Percentiles rank a stretch among this genome's conserved stretches.
These are phyloP conservation scores for Malaclemys terrapin DNA, from an alignment of 2,113 vertebrate genomes.

Conservation along the genomic window DNA sequence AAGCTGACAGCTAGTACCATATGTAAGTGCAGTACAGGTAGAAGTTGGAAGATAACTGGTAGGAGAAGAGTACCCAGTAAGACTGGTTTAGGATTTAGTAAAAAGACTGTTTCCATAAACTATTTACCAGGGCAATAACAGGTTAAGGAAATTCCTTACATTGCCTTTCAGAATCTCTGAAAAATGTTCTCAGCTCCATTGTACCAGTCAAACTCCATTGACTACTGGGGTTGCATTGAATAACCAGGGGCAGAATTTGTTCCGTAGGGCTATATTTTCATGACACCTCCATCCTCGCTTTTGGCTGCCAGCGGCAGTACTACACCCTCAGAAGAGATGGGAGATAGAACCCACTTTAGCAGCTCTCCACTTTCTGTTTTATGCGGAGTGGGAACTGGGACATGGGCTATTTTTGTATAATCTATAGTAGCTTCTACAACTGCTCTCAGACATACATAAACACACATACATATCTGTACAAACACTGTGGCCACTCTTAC, in stretches of 20 bases:
- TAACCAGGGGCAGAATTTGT: rapidly evolving
- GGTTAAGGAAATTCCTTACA: neutral
- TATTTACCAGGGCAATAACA: neutral
- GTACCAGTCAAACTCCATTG: neutral
- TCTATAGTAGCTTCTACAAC: neutral
- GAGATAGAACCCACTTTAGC: neutral
- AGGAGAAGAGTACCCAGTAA: rapidly evolving
- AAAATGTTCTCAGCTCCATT: neutral
- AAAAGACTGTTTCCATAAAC: neutral
- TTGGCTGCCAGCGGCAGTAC: neutral
- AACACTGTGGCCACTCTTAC: neutral
- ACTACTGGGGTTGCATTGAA: neutral
- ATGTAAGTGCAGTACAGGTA: neutral
- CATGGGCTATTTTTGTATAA: neutral
- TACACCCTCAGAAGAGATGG: neutral
- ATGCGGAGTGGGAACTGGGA: neutral
- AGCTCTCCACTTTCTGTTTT: neutral
- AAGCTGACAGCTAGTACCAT: neutral
- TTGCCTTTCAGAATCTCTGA: neutral
- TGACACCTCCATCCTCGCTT: rapidly evolving
- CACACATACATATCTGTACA: neutral
- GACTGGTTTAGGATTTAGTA: neutral
- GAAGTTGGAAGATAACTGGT: neutral
- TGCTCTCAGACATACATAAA: rapidly evolving
- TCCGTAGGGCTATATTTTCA: neutral